These are phyloP conservation scores for Rhinichthys klamathensis DNA, from an alignment of 2,113 vertebrate species.

Conservation along the genomic window DNA sequence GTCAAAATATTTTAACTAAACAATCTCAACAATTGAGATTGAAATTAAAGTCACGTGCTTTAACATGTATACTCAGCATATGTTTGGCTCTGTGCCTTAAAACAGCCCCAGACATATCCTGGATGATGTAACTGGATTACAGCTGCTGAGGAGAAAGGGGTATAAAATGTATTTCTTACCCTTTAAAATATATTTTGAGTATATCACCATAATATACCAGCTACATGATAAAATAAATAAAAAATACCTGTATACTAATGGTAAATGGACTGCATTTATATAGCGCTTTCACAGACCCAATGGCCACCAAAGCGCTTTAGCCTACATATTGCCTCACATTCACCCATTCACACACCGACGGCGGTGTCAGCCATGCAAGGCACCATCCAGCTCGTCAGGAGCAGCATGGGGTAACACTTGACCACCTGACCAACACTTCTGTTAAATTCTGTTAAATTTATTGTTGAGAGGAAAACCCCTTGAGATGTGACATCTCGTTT, in stretches of 20 bases:
- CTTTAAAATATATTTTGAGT: not conserved
- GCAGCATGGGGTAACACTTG: too few species aligned
- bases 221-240: not conserved
- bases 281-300: too few species aligned
- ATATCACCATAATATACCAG: not conserved
- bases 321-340: too few species aligned
- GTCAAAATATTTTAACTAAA: not conserved
- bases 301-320: too few species aligned
- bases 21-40: not conserved
- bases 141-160: conserved; percentile 2
- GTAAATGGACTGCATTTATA: too few species aligned
- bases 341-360: too few species aligned
- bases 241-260: not conserved
- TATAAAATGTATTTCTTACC: not conserved
- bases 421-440: too few species aligned
- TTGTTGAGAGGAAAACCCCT: too few species aligned
- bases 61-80: not conserved
- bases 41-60: conserved; percentile 32
- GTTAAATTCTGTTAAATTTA: too few species aligned
- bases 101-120: not conserved
- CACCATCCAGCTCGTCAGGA: too few species aligned
- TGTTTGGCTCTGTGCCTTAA: conserved; percentile 1
- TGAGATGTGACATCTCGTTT: too few species aligned
- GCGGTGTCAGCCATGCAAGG: too few species aligned
- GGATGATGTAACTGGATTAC: conserved; percentile 11